Evolutionary conservation across 2,888 invertebrate species (phyloP).

Genomic region (Scaptomyza reducta): DNA sequence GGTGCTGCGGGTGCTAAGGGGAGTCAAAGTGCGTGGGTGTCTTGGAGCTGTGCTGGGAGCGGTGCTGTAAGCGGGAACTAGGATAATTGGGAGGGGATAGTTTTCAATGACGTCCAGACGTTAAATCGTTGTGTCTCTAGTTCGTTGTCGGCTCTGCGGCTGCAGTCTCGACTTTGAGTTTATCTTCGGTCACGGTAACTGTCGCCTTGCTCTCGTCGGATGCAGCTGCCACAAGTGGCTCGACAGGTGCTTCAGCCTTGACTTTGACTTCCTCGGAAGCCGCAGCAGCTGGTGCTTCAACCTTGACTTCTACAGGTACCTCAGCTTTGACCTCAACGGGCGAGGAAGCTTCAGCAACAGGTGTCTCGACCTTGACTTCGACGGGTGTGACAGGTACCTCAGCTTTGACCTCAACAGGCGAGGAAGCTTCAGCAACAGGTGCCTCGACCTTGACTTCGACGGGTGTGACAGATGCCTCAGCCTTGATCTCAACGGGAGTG

Average conservation of each 20-base stretch:
- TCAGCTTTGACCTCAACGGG: conserved; percentile 37
- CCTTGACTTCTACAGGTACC: conserved; percentile 35
- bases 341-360: conserved; percentile 18
- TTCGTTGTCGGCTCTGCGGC: conserved; percentile 40
- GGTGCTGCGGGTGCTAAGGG: conserved; percentile 35
- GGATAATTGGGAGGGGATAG: conserved; percentile 30
- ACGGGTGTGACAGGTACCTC: conserved; percentile 34
- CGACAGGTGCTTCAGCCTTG: conserved; percentile 20
- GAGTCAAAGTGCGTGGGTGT: conserved; percentile 44
- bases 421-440: conserved; percentile 18
- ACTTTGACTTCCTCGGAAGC: conserved; percentile 16
- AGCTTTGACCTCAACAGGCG: conserved; percentile 35
- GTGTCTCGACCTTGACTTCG: conserved; percentile 29
- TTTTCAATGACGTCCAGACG: conserved; percentile 44
- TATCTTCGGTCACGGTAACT: conserved; percentile 27
- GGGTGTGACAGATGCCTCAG: conserved; percentile 33
- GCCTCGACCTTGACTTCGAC: conserved; percentile 31
- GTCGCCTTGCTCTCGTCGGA: conserved; percentile 16
- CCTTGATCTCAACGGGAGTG: conserved; percentile 24
- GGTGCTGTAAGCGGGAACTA: conserved; percentile 36
- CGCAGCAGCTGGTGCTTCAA: conserved; percentile 22
- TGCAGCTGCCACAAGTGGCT: conserved; percentile 13
- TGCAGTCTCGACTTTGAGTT: conserved; percentile 27
- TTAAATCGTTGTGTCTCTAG: conserved; percentile 54
- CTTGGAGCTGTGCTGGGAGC: conserved; percentile 55